Evolutionary conservation across 2,797 vertebrate species (phyloP).

Genomic region (Melopsittacus undulatus): DNA sequence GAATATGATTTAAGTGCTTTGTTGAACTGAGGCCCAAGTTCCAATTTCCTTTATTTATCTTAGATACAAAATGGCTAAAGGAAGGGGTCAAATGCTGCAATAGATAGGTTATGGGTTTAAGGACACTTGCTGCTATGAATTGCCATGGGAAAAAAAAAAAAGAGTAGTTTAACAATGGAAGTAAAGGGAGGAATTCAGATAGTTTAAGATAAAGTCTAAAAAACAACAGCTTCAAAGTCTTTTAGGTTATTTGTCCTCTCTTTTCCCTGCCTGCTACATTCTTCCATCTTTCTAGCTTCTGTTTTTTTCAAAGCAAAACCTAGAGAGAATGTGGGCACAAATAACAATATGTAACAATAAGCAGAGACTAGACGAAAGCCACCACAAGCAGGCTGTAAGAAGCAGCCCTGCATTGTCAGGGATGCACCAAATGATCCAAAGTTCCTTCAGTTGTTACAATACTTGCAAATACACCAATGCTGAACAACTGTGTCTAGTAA

Average conservation of each 20-base stretch:
- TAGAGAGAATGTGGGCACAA: background rate
- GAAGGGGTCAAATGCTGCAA: slow-evolving; percentile 55
- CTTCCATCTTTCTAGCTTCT: background rate
- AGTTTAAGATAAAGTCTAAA: slow-evolving; percentile 26
- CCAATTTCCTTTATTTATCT: slow-evolving; percentile 69
- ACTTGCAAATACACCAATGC: slow-evolving; percentile 61
- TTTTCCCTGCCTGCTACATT: background rate
- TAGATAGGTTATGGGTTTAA: slow-evolving; percentile 34
- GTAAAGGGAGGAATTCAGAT: background rate
- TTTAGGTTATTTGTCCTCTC: background rate
- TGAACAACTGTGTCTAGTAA: slow-evolving; percentile 69
- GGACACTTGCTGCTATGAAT: slow-evolving; percentile 1
- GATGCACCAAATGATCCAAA: slow-evolving; percentile 47
- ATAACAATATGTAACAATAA: accelerated
- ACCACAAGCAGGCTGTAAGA: background rate
- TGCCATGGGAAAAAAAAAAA: background rate
- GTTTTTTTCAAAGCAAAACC: background rate
- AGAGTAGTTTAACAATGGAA: background rate
- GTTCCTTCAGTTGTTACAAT: slow-evolving; percentile 57
- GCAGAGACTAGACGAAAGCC: background rate
- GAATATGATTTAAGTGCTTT: slow-evolving; percentile 59
- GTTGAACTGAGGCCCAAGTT: slow-evolving; percentile 63
- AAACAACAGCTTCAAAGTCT: background rate
- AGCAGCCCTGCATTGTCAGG: slow-evolving; percentile 42
- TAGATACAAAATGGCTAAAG: slow-evolving; percentile 48